phyloP scores from a whole-genome alignment of 2,797 vertebrate species.

The Characodon lateralis region DNA sequence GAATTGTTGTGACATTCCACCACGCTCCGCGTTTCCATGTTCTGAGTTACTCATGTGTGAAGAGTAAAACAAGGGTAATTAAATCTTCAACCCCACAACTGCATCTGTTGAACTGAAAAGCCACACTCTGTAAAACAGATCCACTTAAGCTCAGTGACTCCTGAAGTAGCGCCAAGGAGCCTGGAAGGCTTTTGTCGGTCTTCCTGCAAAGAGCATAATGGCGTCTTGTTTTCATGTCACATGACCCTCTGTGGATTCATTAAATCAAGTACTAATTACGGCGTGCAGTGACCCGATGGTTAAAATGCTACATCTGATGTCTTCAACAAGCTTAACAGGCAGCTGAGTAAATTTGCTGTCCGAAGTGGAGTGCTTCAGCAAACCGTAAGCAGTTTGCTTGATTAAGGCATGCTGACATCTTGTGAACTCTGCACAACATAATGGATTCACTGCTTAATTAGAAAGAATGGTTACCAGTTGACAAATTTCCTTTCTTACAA shows the following conservation, averaged over 20 bases:
- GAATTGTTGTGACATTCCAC: conserved; percentile 50
- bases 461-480: conserved; percentile 69
- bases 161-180: conserved; percentile 17
- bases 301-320: conserved; percentile 82
- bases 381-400: conserved; percentile 81
- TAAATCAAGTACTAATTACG: conserved; percentile 82
- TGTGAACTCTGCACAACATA: conserved; percentile 79
- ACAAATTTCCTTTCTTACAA: conserved; percentile 33
- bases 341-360: conserved; percentile 72
- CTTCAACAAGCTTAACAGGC: conserved; percentile 75
- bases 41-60: conserved; percentile 56
- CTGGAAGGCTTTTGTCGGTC: conserved; percentile 19
- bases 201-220: conserved; percentile 38
- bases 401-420: conserved; percentile 85
- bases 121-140: conserved; percentile 62
- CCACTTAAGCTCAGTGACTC: conserved; percentile 60
- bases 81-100: conserved; percentile 61
- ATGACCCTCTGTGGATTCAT: conserved; percentile 53
- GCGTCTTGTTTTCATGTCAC: conserved; percentile 55
- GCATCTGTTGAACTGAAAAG: conserved; percentile 64
- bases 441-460: conserved; percentile 84
- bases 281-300: conserved; percentile 85
- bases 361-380: conserved; percentile 82
- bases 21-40: conserved; percentile 31
- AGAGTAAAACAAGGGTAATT: conserved; percentile 75